Base-by-base conservation (phyloP, 2,797 vertebrate species). In the Amblyraja radiata region DNA sequence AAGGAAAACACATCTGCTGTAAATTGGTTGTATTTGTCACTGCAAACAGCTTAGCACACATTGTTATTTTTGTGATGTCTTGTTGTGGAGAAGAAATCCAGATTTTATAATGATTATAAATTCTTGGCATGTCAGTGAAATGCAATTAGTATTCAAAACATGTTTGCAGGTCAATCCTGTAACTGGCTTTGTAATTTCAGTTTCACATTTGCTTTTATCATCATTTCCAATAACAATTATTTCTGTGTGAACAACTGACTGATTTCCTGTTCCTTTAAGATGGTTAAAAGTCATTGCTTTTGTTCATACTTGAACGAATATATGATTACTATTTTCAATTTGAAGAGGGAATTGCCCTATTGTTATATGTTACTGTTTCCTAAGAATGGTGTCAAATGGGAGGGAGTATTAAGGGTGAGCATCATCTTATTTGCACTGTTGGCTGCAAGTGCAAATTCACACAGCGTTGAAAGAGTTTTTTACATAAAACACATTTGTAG, bases 151-250 rank as follows among this genome's bases (percentile, higher is more conserved):
- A 13, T 86, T 25, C 28, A n/a, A 63, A 86, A 63, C 10, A 14
- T 86, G 54, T 61, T 86, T 11, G n/a, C 28, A n/a, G 25, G 25
- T 63, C 58, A 63, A 63, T 86, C 83, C 5, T 61, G 28, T 14
- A 61, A 63, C 61, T 9, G 28, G 79, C 39, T 81, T 23, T 81
- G 46, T 81, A 81, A 28, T 54, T 58, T 58, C 54, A 84, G 54
- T 84, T 63, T 14, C 54, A 61, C 83, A 63, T 86, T 86, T n/a
- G 83, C 14, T 13, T 13, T 9, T 6, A n/a, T 77, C 83, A 86
- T 63, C 54, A 63, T 63, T 86, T 86, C 83, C 58, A 86, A 86
- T n/a, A 86, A 83, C 58, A 25, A 63, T 86, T 63, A 86, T 86
- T 86, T 86, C 28, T 86, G 25, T 86, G 10, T 28, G 80, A 83